Base-by-base conservation (phyloP, 2,797 vertebrate species). In the Pseudochaenichthys georgianus region DNA sequence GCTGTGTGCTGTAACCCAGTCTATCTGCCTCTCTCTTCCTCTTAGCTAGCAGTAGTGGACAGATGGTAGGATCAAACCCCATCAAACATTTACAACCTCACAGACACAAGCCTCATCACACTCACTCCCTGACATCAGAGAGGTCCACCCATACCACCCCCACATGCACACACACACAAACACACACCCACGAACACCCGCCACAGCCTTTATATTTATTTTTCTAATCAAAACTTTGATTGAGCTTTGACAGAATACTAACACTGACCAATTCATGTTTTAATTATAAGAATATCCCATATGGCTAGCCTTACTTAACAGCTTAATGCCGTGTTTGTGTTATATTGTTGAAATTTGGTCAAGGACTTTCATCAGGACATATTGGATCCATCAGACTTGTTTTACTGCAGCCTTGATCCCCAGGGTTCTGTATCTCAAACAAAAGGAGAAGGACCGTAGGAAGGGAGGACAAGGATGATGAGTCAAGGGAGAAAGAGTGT, bases 41-140 rank as follows among this genome's bases (percentile, higher is more conserved):
- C 66, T 68, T 38, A 80, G 80, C 80, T 72, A 66, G 85, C 77
- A 76, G 80, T 75, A 67, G 87, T 80, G 89, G 91, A 90, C 93
- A 92, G 91, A 94, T 94, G 93, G 88, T 86, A 45, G 87, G 85
- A 92, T 88, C 91, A 93, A 91, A 89, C 75, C 83, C 89, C 88
- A 93, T 93, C 91, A 94, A 94, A 94, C 94, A 94, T 92, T 93
- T 92, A 94, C 92, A 90, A 86, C 88, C 87, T 83, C 81, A 15
- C 86, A 84, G 84, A 84, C 84, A 74, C 71, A 67, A 46, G 82
- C 64, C 82, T 86, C 87, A 82, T 87, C 78, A 77, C 70, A 46
- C 64, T 82, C 75, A 62, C 73, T 73, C 75, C 62, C 83, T 83
- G 80, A 86, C 84, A 88, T 88, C 84, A 90, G 82, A 87, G 70